These are phyloP conservation scores for Myrmecobius fasciatus DNA, from an alignment of 2,113 vertebrate genomes.

Conservation along the genomic window DNA sequence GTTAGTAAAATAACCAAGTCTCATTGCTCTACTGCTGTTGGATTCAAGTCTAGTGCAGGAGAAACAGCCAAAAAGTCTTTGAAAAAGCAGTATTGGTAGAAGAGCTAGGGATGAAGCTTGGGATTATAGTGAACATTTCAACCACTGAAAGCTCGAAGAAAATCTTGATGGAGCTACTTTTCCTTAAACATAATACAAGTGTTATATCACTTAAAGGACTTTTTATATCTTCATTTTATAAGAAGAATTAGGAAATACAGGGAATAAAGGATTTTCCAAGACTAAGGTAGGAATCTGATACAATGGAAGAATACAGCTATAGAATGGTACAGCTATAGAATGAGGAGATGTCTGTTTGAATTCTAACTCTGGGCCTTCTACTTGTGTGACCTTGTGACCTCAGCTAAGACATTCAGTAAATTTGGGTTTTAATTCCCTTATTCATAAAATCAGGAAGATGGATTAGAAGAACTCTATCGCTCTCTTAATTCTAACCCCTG, in stretches of 20 bases:
- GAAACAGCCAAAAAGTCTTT: not conserved
- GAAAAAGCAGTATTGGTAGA: not conserved
- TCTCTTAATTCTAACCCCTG: not conserved
- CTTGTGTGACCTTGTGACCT: not conserved
- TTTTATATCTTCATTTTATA: not conserved
- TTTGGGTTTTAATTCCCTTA: not conserved
- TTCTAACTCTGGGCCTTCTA: not conserved
- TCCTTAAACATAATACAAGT: not conserved
- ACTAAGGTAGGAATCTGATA: not conserved
- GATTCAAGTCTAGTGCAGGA: not conserved
- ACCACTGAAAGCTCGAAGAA: not conserved
- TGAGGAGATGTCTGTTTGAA: not conserved
- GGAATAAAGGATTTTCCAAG: not conserved
- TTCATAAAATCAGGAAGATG: not conserved
- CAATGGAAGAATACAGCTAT: not conserved
- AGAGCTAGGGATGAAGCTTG: not conserved
- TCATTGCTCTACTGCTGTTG: not conserved
- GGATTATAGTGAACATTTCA: not conserved
- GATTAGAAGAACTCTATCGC: not conserved
- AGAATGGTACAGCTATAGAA: not conserved
- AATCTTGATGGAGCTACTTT: not conserved
- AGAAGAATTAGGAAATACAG: not conserved
- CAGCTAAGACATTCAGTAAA: not conserved
- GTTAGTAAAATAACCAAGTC: not conserved
- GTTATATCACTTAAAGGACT: not conserved